phyloP scores from a whole-genome alignment of 1,140 invertebrate species.

The Drosophila willistoni region DNA sequence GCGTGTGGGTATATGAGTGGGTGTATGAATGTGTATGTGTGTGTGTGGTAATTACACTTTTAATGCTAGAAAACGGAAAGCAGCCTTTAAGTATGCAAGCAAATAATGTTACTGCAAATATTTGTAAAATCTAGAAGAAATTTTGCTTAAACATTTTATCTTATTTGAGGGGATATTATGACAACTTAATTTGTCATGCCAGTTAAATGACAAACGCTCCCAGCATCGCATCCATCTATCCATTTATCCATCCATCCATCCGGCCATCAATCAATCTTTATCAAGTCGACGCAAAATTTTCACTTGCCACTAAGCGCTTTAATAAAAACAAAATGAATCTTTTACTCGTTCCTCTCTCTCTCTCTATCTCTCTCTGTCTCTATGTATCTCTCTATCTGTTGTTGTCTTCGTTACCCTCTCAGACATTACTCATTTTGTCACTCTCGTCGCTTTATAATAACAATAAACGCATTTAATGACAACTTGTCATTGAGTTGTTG shows the following conservation, averaged over 20 bases:
- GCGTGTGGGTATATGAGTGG: slow-evolving; percentile 9
- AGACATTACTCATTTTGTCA: slow-evolving; percentile 60
- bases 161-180: slow-evolving; percentile 48
- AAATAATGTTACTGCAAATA: slow-evolving; percentile 4
- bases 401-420: background rate
- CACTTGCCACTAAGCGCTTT: slow-evolving; percentile 66
- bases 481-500: slow-evolving; percentile 46
- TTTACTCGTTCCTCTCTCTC: background rate
- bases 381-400: background rate
- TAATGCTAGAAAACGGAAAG: slow-evolving; percentile 4
- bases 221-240: background rate
- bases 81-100: slow-evolving; percentile 20
- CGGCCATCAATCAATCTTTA: slow-evolving; percentile 73
- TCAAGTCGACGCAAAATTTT: slow-evolving; percentile 60
- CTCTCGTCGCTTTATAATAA: slow-evolving; percentile 47
- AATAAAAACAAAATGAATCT: slow-evolving; percentile 53
- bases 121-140: slow-evolving; percentile 18
- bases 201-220: slow-evolving; percentile 32
- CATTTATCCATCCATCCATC: slow-evolving; percentile 5
- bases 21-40: slow-evolving; percentile 19
- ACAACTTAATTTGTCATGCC: slow-evolving; percentile 73
- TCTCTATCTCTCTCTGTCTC: background rate
- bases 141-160: slow-evolving; percentile 24
- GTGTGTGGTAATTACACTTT: slow-evolving; percentile 12
- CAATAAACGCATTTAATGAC: slow-evolving; percentile 74